Conservation (phyloP, 2,797 vertebrate genomes). For the Potorous gilbertii region DNA sequence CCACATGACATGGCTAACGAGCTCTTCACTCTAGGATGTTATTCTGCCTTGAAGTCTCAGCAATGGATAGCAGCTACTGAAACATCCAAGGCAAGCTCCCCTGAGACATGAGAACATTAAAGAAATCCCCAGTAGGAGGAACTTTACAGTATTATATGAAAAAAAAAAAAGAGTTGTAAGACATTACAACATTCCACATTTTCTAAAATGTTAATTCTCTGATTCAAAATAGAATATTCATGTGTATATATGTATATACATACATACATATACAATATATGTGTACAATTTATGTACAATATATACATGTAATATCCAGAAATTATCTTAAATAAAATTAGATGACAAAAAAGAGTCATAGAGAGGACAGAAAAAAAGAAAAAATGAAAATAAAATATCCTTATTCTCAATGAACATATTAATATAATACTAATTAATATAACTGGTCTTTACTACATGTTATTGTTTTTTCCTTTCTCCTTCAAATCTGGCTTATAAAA, state of each 20-base stretch:
- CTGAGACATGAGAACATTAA: neutral
- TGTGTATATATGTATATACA: no score
- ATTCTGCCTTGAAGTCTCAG: neutral
- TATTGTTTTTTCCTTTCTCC: neutral
- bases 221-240: neutral
- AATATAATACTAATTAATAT: no score
- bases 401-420: neutral
- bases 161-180: neutral
- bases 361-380: neutral
- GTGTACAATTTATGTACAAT: no score
- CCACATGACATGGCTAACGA: neutral
- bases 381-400: neutral
- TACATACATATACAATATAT: neutral
- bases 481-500: neutral
- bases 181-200: neutral
- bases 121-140: neutral
- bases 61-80: neutral
- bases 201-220: neutral
- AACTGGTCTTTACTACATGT: neutral
- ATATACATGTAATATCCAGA: no score
- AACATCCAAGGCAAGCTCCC: neutral
- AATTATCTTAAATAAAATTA: neutral
- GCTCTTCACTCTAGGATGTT: neutral
- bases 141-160: neutral
- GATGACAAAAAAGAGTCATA: neutral